Percentiles rank a stretch among this genome's conserved stretches.
These are phyloP conservation scores for Elephantulus edwardii DNA, from an alignment of 2,113 vertebrate genomes.

Conservation along the genomic window DNA sequence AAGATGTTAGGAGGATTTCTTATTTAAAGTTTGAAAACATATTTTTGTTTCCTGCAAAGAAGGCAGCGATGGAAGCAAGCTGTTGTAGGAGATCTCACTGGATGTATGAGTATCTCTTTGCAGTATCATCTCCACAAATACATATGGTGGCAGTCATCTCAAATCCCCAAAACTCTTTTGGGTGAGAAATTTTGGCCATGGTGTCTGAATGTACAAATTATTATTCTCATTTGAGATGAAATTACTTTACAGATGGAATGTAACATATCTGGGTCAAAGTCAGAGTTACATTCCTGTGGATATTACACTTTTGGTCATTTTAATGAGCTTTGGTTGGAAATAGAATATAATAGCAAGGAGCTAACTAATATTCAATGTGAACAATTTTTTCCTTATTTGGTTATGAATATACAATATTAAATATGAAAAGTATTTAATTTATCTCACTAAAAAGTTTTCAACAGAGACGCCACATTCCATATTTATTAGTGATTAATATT, in stretches of 20 bases:
- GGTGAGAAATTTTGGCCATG: neutral
- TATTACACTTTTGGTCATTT: neutral
- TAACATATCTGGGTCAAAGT: neutral
- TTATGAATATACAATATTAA: neutral
- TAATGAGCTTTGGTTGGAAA: conserved; percentile 21
- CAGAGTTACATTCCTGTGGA: neutral
- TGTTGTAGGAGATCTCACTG: neutral
- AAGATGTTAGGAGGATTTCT: neutral
- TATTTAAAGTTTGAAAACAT: conserved; percentile 17
- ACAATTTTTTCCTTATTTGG: conserved; percentile 12
- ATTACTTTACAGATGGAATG: neutral
- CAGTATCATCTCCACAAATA: neutral
- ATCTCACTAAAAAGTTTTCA: neutral
- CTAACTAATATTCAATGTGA: conserved; percentile 32
- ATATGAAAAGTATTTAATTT: neutral
- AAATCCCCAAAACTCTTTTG: neutral
- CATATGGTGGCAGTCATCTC: neutral
- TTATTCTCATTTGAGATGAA: conserved; percentile 1
- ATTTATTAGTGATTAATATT: neutral
- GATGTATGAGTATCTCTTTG: neutral
- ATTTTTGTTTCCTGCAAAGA: neutral
- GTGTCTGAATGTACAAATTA: conserved; percentile 2
- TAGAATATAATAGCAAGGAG: neutral
- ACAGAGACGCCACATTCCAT: neutral
- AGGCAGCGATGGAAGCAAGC: neutral